phyloP scores from a whole-genome alignment of 1,140 invertebrate genomes.

The Scaptomyza hsui region DNA sequence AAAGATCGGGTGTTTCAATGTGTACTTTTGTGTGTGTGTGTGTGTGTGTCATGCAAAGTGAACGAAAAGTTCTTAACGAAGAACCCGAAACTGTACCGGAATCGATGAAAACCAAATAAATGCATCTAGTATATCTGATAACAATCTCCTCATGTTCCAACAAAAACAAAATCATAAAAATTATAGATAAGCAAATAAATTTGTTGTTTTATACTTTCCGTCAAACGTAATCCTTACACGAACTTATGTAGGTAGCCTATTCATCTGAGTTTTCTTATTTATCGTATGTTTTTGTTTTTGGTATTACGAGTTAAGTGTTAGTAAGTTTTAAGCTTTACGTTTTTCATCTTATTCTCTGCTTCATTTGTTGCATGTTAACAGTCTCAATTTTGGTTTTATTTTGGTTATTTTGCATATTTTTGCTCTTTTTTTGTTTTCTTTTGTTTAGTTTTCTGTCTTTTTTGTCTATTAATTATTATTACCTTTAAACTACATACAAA shows the following conservation, averaged over 20 bases:
- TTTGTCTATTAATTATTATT: slow-evolving; percentile 54
- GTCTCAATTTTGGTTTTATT: slow-evolving; percentile 78
- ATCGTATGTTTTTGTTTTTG: slow-evolving; percentile 12
- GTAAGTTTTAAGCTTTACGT: slow-evolving; percentile 51
- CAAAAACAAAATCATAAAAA: slow-evolving; percentile 25
- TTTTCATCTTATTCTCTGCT: slow-evolving; percentile 57
- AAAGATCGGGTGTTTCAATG: slow-evolving; percentile 16
- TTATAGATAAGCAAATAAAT: slow-evolving; percentile 9
- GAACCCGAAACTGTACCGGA: slow-evolving; percentile 9
- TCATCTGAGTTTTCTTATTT: slow-evolving; percentile 55
- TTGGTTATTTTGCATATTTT: slow-evolving; percentile 79
- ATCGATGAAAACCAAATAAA: slow-evolving; percentile 1
- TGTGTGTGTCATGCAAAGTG: slow-evolving; percentile 17
- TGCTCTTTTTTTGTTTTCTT: slow-evolving; percentile 69
- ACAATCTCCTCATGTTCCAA: background rate
- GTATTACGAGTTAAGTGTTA: slow-evolving; percentile 58
- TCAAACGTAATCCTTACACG: slow-evolving; percentile 64
- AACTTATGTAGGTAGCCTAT: slow-evolving; percentile 80
- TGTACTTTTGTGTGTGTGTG: slow-evolving; percentile 1
- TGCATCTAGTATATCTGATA: slow-evolving; percentile 2
- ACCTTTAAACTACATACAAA: slow-evolving; percentile 75
- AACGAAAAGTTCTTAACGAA: slow-evolving; percentile 14
- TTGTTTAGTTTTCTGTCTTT: slow-evolving; percentile 60
- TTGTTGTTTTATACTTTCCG: slow-evolving; percentile 20
- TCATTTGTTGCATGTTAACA: slow-evolving; percentile 73